Conservation (phyloP, 2,797 vertebrate species). For the Rhadinocentrus ornatus region DNA sequence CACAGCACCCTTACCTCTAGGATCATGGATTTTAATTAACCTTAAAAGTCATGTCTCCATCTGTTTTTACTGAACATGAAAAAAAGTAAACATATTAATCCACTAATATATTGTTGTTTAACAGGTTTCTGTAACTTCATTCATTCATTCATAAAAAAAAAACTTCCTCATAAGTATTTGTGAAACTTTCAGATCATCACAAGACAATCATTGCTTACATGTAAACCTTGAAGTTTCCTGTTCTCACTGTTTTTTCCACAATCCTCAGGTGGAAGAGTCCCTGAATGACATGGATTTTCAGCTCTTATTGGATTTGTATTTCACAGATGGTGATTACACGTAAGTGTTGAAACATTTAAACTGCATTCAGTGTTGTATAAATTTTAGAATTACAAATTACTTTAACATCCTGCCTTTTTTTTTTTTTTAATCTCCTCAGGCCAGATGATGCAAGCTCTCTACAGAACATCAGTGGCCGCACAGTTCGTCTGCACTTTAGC, state of each 20-base stretch:
- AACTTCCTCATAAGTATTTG: conserved; percentile 1
- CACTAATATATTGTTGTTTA: too few relatives aligned
- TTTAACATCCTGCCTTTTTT: conserved; percentile 9
- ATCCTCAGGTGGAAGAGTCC: conserved; percentile 92
- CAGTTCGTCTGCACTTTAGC: conserved; percentile 96
- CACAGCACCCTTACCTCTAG: too few relatives aligned
- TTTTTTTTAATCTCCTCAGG: conserved; percentile 74
- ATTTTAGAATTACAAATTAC: conserved; percentile 25
- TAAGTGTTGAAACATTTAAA: conserved; percentile 78
- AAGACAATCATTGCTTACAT: not conserved
- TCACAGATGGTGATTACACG: conserved; percentile 98
- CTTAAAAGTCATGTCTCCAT: too few relatives aligned
- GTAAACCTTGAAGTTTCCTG: conserved; percentile 4
- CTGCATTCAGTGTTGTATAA: conserved; percentile 22
- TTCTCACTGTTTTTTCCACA: conserved; percentile 27
- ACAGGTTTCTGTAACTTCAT: too few relatives aligned
- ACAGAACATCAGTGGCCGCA: conserved; percentile 96
- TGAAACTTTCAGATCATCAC: not conserved
- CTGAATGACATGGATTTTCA: conserved; percentile 97
- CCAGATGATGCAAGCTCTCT: conserved; percentile 91
- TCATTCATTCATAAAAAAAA: too few relatives aligned
- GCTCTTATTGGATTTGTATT: conserved; percentile 93
- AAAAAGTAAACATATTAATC: too few relatives aligned
- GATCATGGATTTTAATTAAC: too few relatives aligned
- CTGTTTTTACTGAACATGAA: too few relatives aligned